Evolutionary conservation across 1,140 invertebrate genomes (phyloP), one percentile per base, ranked within the genome.

Genomic region (Panonychus citri): DNA sequence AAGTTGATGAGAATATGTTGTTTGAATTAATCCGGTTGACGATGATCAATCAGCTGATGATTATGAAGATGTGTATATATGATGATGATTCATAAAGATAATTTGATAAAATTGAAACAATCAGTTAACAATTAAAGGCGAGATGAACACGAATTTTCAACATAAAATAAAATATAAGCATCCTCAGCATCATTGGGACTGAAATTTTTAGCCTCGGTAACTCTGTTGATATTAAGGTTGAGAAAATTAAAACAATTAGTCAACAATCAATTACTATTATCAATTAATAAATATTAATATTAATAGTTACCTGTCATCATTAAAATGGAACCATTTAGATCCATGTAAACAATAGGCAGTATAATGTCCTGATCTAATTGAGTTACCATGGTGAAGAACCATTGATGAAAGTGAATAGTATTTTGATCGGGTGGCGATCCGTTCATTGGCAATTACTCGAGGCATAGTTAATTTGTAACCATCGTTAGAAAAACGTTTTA

Each of bases 401-500:
- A 49, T 42, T 8, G 28, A 37, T 30, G 46, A 46, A 15, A 61
- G 34, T 24, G 28, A 21, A 43, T 60, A 61, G 26, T 15, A 13
- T 24, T 27, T 40, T 15, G 17, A 42, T 15, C 60, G 46, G 3
- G 60, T 54, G 3, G 26, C n/a, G 8, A 61, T 30, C 15, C n/a
- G 48, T 34, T 60, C 34, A 28, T 60, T 53, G 3, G 59, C 50
- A 25, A 25, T 60, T 15, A 61, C 26, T 40, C 46, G 49, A 17
- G 53, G 54, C 19, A 30, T 54, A 15, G 49, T 42, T 25, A 61
- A 39, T 39, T 61, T 61, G 34, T 60, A 61, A n/a, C 60, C 60
- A 19, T 61, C 58, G 30, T 61, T 61, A 7, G 60, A 52, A 48
- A 61, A 61, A 24, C 59, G 52, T 49, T 61, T 61, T n/a, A 61